Conservation (phyloP, 2,113 vertebrate genomes). For the Pithys albifrons region DNA sequence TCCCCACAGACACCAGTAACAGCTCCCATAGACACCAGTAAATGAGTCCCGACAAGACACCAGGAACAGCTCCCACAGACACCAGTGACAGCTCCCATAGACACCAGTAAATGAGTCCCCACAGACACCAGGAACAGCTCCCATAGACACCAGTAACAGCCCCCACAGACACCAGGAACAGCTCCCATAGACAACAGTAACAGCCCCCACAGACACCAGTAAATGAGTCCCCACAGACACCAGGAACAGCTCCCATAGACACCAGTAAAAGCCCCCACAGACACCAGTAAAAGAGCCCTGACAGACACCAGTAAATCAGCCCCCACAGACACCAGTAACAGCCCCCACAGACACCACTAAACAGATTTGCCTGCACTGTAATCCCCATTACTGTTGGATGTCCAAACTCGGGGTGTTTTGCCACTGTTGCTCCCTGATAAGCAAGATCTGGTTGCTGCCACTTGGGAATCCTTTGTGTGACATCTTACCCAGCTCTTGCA, state of each 20-base stretch:
- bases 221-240: background rate
- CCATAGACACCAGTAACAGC: no score
- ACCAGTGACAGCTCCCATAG: no score
- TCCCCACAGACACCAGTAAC: background rate
- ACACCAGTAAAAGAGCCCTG: background rate
- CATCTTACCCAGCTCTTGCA: background rate
- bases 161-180: no score
- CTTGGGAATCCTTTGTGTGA: background rate
- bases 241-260: background rate
- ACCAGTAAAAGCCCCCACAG: no score
- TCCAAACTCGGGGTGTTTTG: background rate
- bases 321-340: background rate
- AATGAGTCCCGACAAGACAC: no score
- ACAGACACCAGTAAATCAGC: no score
- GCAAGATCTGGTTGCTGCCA: background rate
- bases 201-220: no score
- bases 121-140: no score
- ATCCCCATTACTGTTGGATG: background rate
- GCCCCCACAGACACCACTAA: background rate
- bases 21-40: background rate
- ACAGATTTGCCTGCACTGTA: background rate
- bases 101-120: no score
- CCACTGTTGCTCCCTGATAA: background rate
- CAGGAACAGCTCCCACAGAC: background rate
- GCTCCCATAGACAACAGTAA: background rate